These are phyloP conservation scores for Brachionus calyciflorus DNA, from an alignment of 1,140 invertebrate genomes.

Conservation along the genomic window DNA sequence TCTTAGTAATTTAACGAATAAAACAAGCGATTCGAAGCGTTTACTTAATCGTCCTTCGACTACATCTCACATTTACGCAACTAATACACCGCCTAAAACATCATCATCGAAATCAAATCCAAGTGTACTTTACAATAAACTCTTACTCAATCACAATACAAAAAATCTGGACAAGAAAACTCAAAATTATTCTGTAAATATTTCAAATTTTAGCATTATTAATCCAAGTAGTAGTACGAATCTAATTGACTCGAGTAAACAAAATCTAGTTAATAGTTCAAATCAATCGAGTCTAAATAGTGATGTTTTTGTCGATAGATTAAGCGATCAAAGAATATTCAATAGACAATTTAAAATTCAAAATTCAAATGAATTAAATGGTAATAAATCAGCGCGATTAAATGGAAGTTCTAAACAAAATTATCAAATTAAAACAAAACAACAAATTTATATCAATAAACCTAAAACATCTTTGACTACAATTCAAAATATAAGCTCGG, in stretches of 20 bases:
- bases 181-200: not conserved
- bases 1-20: too few species aligned
- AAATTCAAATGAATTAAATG: not conserved
- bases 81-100: not conserved
- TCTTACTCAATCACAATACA: not conserved
- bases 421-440: conserved; percentile 8
- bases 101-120: not conserved
- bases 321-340: conserved; percentile 42
- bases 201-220: not conserved
- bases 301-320: conserved; percentile 34
- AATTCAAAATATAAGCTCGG: not conserved
- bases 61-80: not conserved
- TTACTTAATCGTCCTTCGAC: not conserved
- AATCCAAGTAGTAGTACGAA: not conserved
- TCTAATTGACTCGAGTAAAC: not conserved
- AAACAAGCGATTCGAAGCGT: too few species aligned
- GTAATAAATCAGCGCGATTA: not conserved
- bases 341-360: conserved; percentile 43
- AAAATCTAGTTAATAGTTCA: not conserved
- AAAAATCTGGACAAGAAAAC: conserved; percentile 9
- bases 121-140: conserved; percentile 16
- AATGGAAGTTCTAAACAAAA: not conserved
- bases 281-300: conserved; percentile 34
- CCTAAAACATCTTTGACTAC: not conserved
- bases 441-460: not conserved